Percentiles rank a stretch among this genome's conserved stretches.
phyloP scores from a whole-genome alignment of 2,113 vertebrate genomes.

The Hippocampus guttulatus region DNA sequence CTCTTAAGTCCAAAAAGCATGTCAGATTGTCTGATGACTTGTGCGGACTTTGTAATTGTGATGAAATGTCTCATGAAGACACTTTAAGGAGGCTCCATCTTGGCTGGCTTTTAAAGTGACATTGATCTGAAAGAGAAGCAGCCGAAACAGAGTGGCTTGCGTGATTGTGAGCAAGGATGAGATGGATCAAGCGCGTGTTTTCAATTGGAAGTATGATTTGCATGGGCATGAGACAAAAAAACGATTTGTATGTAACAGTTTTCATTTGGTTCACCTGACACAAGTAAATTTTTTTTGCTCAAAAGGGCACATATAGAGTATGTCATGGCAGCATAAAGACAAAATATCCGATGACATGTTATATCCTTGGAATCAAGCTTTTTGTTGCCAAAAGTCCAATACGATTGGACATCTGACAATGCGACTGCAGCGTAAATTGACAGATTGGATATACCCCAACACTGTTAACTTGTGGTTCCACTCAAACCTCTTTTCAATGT shows the following conservation, averaged over 20 bases:
- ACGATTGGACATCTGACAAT: too few relatives aligned
- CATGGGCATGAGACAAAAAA: background rate
- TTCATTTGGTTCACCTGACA: too few relatives aligned
- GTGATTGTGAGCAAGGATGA: conserved; percentile 7
- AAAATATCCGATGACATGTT: too few relatives aligned
- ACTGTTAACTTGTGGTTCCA: too few relatives aligned
- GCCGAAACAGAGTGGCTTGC: conserved; percentile 7
- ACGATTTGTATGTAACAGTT: background rate
- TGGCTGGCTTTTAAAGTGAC: conserved; percentile 8
- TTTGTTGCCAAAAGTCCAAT: too few relatives aligned
- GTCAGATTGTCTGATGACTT: conserved; percentile 26
- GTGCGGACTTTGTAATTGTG: conserved; percentile 13
- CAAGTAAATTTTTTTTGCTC: too few relatives aligned
- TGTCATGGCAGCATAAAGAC: too few relatives aligned
- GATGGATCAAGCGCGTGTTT: conserved; percentile 12
- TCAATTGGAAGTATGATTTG: conserved; percentile 33
- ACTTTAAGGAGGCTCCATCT: conserved; percentile 17
- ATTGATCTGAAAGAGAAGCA: conserved; percentile 21
- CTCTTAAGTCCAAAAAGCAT: conserved; percentile 11
- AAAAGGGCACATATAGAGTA: too few relatives aligned
- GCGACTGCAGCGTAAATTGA: too few relatives aligned
- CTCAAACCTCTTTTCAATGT: too few relatives aligned
- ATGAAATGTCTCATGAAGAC: conserved; percentile 32
- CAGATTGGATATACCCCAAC: too few relatives aligned
- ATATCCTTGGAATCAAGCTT: too few relatives aligned